phyloP scores from a whole-genome alignment of 2,797 vertebrate genomes.

The Microchirus variegatus region DNA sequence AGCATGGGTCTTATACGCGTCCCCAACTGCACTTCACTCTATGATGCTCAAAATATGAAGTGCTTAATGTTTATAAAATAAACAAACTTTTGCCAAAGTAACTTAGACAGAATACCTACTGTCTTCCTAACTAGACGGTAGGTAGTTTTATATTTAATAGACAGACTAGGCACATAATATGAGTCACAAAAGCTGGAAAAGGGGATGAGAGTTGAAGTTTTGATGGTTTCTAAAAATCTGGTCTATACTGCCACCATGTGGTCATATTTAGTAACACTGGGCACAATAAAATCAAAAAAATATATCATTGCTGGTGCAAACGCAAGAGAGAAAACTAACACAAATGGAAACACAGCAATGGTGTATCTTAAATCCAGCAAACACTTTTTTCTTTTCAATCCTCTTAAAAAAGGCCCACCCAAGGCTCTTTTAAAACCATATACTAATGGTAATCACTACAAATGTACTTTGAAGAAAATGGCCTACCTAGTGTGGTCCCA shows the following conservation, averaged over 20 bases:
- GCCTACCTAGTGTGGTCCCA: conserved; percentile 88
- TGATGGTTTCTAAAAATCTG: background rate
- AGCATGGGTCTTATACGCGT: too few relatives aligned
- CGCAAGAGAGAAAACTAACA: background rate
- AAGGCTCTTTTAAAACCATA: background rate
- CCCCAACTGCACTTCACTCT: too few relatives aligned
- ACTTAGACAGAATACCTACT: too few relatives aligned
- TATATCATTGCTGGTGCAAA: background rate
- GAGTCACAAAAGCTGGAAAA: too few relatives aligned
- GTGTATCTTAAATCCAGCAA: too few relatives aligned
- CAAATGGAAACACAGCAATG: too few relatives aligned
- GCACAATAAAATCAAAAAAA: background rate
- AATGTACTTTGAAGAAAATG: background rate
- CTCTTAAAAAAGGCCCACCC: background rate
- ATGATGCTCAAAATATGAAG: background rate
- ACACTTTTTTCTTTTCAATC: background rate
- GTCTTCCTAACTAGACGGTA: too few relatives aligned
- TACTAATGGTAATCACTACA: background rate
- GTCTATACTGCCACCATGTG: conserved; percentile 71
- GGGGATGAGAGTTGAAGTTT: too few relatives aligned
- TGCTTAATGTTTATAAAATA: too few relatives aligned
- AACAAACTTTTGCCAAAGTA: too few relatives aligned
- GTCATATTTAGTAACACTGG: conserved; percentile 6
- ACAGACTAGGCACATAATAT: too few relatives aligned
- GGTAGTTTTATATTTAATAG: too few relatives aligned